Conservation (phyloP, 2,797 vertebrate genomes). For the Tauraco hartlaubi region DNA sequence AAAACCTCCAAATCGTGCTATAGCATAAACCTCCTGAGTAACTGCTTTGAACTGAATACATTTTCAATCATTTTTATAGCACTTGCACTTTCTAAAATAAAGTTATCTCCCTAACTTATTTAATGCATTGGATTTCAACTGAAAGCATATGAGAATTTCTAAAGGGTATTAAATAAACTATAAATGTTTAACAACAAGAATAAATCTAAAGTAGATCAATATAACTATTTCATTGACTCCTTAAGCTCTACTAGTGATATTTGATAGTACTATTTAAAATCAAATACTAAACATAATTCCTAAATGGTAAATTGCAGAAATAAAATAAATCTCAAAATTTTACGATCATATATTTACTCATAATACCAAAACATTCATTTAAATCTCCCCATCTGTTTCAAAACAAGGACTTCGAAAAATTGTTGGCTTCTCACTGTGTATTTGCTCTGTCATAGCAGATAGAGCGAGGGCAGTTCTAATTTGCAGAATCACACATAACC, state of each 20-base stretch:
- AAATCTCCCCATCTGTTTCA: not conserved
- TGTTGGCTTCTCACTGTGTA: not conserved
- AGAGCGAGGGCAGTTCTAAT: not conserved
- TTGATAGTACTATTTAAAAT: not conserved
- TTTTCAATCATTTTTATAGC: not conserved
- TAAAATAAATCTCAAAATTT: not conserved
- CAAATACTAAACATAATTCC: not conserved
- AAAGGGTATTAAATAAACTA: not conserved
- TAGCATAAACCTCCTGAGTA: not conserved
- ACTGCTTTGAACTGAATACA: not conserved
- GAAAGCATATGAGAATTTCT: not conserved
- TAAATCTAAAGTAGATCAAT: not conserved
- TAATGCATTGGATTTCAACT: not conserved
- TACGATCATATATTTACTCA: not conserved
- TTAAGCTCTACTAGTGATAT: not conserved
- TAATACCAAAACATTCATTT: not conserved
- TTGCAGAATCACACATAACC: not conserved
- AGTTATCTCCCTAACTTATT: not conserved
- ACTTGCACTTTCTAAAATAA: not conserved
- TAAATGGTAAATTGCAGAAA: not conserved
- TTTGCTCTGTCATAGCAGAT: not conserved
- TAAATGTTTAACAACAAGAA: not conserved
- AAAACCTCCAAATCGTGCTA: not conserved
- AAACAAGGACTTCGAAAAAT: not conserved
- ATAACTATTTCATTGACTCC: not conserved